phyloP scores from a whole-genome alignment of 1,140 invertebrate genomes.

The Ceratosolen solmsi region DNA sequence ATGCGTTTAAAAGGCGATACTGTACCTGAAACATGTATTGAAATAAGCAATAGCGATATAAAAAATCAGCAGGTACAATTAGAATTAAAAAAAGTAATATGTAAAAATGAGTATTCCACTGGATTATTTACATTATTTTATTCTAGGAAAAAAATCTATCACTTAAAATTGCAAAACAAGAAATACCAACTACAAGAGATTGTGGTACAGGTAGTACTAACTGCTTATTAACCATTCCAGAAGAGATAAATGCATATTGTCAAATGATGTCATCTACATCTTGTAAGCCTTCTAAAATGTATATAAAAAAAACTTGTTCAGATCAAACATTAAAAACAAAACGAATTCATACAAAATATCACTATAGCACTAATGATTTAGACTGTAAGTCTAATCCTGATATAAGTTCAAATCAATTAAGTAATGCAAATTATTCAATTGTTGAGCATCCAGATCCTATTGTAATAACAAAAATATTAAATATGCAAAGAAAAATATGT shows the following conservation, averaged over 20 bases:
- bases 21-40: conserved; percentile 53
- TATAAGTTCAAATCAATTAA: conserved; percentile 51
- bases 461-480: conserved; percentile 62
- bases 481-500: conserved; percentile 64
- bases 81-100: not conserved
- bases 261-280: conserved; percentile 47
- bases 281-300: conserved; percentile 43
- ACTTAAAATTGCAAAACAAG: not conserved
- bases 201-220: conserved; percentile 52
- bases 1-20: conserved; percentile 58
- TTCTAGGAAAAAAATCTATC: conserved; percentile 24
- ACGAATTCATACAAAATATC: conserved; percentile 55
- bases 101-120: not conserved
- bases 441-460: conserved; percentile 59
- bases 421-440: conserved; percentile 44
- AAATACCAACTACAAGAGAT: conserved; percentile 44
- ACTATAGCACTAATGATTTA: conserved; percentile 50
- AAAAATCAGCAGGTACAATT: conserved; percentile 15
- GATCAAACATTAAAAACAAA: conserved; percentile 56
- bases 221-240: conserved; percentile 57
- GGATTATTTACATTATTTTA: conserved; percentile 3
- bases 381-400: conserved; percentile 63
- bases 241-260: conserved; percentile 50
- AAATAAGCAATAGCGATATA: conserved; percentile 17
- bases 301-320: conserved; percentile 56